Evolutionary conservation across 2,113 vertebrate genomes (phyloP).

Genomic region (Coptodon rendalli): DNA sequence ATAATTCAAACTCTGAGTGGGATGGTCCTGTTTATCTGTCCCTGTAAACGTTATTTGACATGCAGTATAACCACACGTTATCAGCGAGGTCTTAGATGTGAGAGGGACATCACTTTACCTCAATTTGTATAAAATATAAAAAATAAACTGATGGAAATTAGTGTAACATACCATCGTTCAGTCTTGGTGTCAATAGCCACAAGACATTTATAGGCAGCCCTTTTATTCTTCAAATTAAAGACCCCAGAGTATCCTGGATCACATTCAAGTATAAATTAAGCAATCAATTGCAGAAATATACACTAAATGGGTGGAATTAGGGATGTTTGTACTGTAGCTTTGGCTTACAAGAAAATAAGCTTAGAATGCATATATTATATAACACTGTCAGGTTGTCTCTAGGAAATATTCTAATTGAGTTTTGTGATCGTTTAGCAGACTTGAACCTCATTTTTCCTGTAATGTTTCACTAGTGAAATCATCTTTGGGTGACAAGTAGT

Average conservation of each 20-base stretch:
- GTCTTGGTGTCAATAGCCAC: background rate
- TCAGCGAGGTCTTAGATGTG: background rate
- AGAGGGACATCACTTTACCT: background rate
- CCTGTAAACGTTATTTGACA: conserved; percentile 38
- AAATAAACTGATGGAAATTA: background rate
- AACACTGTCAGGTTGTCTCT: background rate
- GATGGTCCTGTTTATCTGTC: conserved; percentile 66
- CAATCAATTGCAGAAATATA: conserved; percentile 24
- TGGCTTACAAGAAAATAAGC: background rate
- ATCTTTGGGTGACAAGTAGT: background rate
- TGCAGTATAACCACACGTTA: background rate
- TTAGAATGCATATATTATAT: background rate
- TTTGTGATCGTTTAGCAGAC: background rate
- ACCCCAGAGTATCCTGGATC: background rate
- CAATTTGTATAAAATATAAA: background rate
- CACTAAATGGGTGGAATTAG: background rate
- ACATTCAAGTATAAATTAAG: background rate
- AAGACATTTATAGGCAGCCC: background rate
- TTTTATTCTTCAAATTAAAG: background rate
- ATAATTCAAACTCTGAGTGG: conserved; percentile 36
- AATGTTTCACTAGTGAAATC: background rate
- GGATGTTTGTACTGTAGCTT: background rate
- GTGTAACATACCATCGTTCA: background rate
- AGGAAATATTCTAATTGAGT: background rate
- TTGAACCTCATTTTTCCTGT: background rate